A percentile compares a stretch with the other conserved stretches of the same genome.
Evolutionary conservation across 92 coral and sea anemone genomes (phyloP).

Genomic region (Diadumene lineata): DNA sequence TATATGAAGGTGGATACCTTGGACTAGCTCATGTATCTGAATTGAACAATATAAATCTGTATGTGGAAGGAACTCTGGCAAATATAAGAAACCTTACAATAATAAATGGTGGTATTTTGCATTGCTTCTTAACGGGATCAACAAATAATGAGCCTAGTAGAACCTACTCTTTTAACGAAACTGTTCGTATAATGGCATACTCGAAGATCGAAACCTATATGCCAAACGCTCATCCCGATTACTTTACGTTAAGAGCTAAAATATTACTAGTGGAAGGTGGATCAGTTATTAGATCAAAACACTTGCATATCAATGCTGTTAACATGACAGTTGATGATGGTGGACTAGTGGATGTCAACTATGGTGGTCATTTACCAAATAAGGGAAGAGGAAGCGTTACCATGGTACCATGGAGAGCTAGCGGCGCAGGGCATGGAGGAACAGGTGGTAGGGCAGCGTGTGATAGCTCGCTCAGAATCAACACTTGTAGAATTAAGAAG

Average conservation of each 20-base stretch:
- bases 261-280: constrained; percentile 69
- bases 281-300: constrained; percentile 39
- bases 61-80: constrained; percentile 66
- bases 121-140: constrained; percentile 51
- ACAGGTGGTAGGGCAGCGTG: constrained; percentile 63
- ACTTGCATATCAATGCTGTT: constrained; percentile 51
- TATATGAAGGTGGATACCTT: constrained; percentile 64
- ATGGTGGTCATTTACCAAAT: constrained; percentile 49
- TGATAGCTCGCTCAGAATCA: constrained; percentile 29
- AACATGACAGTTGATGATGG: constrained; percentile 70
- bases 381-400: constrained; percentile 59
- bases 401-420: constrained; percentile 51
- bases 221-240: constrained; percentile 51
- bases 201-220: constrained; percentile 57
- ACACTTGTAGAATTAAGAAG: constrained; percentile 52
- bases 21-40: constrained; percentile 69
- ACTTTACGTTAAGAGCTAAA: constrained; percentile 45
- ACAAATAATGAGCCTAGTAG: constrained; percentile 43
- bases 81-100: constrained; percentile 67
- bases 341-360: constrained; percentile 38
- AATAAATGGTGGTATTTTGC: constrained; percentile 57
- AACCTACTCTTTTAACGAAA: constrained; percentile 49
- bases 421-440: constrained; percentile 84
- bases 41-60: constrained; percentile 54
- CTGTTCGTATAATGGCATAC: constrained; percentile 70